Percentiles rank a stretch among this genome's conserved stretches.
Evolutionary conservation across 1,140 invertebrate genomes (phyloP).

Genomic region (Drosophila subpulchrella): DNA sequence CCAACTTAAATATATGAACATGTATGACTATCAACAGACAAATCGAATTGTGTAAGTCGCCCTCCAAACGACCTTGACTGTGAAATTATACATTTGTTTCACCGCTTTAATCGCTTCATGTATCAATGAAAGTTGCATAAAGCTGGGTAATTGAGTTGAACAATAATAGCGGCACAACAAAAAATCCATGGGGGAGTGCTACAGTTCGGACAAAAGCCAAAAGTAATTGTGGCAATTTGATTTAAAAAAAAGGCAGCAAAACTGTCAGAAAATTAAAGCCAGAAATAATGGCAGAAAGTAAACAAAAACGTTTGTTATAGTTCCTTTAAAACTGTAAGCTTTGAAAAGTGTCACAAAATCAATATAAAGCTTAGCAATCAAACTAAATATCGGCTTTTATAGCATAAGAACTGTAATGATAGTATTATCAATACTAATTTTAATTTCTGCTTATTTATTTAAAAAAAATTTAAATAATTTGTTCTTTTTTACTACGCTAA

Average conservation of each 20-base stretch:
- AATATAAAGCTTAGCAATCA: not conserved
- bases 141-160: constrained; percentile 60
- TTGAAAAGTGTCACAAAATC: not conserved
- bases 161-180: constrained; percentile 40
- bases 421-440: not conserved
- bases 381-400: not conserved
- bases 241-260: constrained; percentile 36
- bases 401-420: not conserved
- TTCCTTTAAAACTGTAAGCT: not conserved
- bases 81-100: constrained; percentile 45
- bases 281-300: constrained; percentile 10
- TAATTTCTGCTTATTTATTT: not conserved
- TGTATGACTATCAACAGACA: not conserved
- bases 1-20: constrained; percentile 15
- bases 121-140: constrained; percentile 62
- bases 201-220: constrained; percentile 55
- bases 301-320: not conserved
- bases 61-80: constrained; percentile 66
- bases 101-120: constrained; percentile 17
- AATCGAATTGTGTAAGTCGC: constrained; percentile 25
- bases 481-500: not conserved
- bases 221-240: constrained; percentile 54
- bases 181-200: constrained; percentile 35
- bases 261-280: constrained; percentile 25
- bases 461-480: not conserved